Evolutionary conservation across 2,797 vertebrate genomes (phyloP).

Genomic region (Parauchenoglanis punctatus): DNA sequence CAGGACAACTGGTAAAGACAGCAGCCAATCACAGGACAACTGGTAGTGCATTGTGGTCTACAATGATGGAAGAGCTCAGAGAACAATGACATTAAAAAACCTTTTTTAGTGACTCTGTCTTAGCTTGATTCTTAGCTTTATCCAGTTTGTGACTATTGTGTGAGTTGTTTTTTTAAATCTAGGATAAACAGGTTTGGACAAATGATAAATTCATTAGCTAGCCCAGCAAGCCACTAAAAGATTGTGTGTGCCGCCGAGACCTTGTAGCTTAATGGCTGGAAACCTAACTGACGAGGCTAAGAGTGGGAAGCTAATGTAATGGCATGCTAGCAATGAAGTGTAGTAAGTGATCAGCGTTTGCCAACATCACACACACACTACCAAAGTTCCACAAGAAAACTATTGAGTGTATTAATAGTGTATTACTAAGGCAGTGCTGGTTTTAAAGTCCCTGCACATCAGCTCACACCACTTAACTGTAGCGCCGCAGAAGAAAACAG

Average conservation of each 20-base stretch:
- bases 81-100: too few species aligned
- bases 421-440: not conserved
- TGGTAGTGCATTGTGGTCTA: too few species aligned
- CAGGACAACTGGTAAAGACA: too few species aligned
- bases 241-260: not conserved
- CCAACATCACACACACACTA: not conserved
- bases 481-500: not conserved
- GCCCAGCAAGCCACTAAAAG: not conserved
- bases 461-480: not conserved
- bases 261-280: not conserved
- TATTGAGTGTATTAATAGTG: not conserved
- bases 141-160: too few species aligned
- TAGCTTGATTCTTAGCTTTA: too few species aligned
- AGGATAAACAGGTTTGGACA: not conserved
- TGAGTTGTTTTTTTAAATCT: not conserved
- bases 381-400: not conserved
- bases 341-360: not conserved
- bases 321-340: not conserved
- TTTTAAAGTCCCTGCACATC: not conserved
- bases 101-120: too few species aligned
- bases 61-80: too few species aligned
- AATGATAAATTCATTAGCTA: not conserved
- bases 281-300: not conserved
- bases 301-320: not conserved
- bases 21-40: too few species aligned